Evolutionary conservation across 2,797 vertebrate genomes (phyloP).

Genomic region (Pelodytes ibericus): DNA sequence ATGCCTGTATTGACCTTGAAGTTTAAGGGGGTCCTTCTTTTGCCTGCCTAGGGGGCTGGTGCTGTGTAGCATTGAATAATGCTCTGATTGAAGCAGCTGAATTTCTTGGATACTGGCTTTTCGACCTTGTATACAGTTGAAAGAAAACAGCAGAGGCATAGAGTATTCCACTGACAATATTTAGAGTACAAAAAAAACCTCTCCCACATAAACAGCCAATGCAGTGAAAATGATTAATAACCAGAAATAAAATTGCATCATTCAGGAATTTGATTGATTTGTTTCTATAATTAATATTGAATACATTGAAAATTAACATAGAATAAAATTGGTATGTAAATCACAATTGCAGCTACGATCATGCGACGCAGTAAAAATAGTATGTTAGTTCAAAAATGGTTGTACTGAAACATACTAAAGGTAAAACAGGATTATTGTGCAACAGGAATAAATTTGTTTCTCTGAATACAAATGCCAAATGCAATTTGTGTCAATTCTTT

Average conservation of each 20-base stretch:
- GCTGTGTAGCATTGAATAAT: conserved; percentile 78
- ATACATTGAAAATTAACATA: conserved; percentile 12
- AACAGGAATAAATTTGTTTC: not conserved
- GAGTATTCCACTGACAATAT: conserved; percentile 72
- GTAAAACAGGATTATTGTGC: not conserved
- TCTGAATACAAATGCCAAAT: not conserved
- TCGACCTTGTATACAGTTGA: conserved; percentile 79
- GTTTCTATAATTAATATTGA: conserved; percentile 62
- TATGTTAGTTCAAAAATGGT: not conserved
- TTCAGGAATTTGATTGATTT: conserved; percentile 69
- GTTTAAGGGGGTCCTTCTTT: conserved; percentile 79
- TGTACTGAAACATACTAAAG: too few species aligned
- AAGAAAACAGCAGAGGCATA: conserved; percentile 76
- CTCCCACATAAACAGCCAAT: conserved; percentile 54
- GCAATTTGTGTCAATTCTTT: too few species aligned
- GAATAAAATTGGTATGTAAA: not conserved
- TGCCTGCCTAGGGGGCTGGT: conserved; percentile 78
- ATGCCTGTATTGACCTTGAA: conserved; percentile 74
- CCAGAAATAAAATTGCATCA: conserved; percentile 66
- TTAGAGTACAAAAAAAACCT: conserved; percentile 60
- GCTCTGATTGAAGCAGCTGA: conserved; percentile 80
- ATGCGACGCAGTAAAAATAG: not conserved
- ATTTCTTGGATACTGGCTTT: conserved; percentile 83
- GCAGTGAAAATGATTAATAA: conserved; percentile 74
- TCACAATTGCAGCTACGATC: not conserved